These are phyloP conservation scores for Neodiprion lecontei DNA, from an alignment of 1,140 invertebrate species.

Conservation along the genomic window DNA sequence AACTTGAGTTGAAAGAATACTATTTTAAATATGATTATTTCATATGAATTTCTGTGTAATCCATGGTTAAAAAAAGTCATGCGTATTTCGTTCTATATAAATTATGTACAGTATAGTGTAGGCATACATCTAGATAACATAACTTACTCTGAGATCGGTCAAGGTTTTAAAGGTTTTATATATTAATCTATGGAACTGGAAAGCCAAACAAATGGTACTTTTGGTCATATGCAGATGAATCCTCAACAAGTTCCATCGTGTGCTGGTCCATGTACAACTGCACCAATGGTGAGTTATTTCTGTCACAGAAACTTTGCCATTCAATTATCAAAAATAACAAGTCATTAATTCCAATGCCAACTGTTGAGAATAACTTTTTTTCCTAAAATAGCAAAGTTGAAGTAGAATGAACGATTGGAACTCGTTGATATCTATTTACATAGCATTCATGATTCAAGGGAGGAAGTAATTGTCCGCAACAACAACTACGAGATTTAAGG, in stretches of 20 bases:
- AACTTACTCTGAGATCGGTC: no score
- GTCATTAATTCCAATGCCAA: no score
- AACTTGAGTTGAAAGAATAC: not conserved
- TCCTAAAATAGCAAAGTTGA: no score
- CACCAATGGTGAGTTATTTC: constrained; percentile 37
- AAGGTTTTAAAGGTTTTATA: not conserved
- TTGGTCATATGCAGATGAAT: constrained; percentile 30
- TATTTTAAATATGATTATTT: constrained; percentile 32
- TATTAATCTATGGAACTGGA: not conserved
- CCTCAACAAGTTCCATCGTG: constrained; percentile 31
- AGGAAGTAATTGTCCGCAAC: constrained; percentile 41
- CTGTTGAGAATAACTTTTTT: no score
- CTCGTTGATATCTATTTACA: no score
- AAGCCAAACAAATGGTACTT: not conserved
- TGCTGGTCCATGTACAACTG: constrained; percentile 39
- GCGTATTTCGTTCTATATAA: not conserved
- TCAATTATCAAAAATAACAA: no score
- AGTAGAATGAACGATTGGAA: no score
- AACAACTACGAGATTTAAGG: constrained; percentile 59
- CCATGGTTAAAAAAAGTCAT: not conserved
- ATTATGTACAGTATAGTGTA: constrained; percentile 32
- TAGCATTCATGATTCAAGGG: constrained; percentile 27
- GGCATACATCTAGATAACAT: not conserved
- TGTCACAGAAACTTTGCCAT: not conserved
- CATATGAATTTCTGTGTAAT: constrained; percentile 19